Evolutionary conservation across 2,797 vertebrate species (phyloP).

Genomic region (Lagorchestes hirsutus): DNA sequence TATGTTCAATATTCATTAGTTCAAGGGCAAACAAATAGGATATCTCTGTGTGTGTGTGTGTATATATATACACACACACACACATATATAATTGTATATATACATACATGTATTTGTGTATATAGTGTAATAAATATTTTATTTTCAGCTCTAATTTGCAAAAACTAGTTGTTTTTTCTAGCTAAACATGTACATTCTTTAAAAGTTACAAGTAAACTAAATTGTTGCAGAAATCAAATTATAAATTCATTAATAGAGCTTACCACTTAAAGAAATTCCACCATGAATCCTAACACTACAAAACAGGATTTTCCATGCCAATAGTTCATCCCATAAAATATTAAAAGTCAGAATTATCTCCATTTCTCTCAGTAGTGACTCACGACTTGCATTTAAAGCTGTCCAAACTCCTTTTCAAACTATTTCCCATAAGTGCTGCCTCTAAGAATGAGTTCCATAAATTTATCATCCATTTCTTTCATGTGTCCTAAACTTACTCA

Average conservation of each 20-base stretch:
- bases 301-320: background rate
- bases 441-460: background rate
- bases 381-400: background rate
- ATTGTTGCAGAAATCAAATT: background rate
- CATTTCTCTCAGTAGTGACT: background rate
- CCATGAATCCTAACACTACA: background rate
- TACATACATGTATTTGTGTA: background rate
- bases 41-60: background rate
- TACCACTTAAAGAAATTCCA: background rate
- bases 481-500: background rate
- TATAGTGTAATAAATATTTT: background rate
- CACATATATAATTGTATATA: background rate
- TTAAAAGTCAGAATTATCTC: background rate
- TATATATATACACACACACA: fast-evolving
- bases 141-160: background rate
- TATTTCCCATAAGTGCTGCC: background rate
- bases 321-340: background rate
- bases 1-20: background rate
- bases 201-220: background rate
- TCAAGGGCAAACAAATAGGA: background rate
- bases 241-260: background rate
- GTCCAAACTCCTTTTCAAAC: background rate
- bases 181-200: background rate
- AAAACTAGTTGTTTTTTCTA: background rate
- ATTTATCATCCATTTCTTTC: background rate